Evolutionary conservation across 1,140 invertebrate genomes (phyloP).

Genomic region (Macrobrachium nipponense): DNA sequence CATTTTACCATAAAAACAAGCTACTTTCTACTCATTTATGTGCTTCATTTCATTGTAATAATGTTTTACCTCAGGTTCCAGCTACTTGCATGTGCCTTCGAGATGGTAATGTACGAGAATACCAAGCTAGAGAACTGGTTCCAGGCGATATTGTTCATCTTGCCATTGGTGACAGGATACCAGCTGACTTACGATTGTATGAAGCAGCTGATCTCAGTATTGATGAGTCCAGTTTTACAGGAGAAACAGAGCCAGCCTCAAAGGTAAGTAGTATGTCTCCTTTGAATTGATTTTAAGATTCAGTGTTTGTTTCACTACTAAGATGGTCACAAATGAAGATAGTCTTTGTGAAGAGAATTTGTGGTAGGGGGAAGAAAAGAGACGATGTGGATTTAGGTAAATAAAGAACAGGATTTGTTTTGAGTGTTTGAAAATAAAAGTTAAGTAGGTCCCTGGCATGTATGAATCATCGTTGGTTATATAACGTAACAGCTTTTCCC

Average conservation of each 20-base stretch:
- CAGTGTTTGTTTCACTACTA: too few species aligned
- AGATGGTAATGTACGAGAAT: constrained; percentile 88
- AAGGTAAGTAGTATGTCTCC: constrained; percentile 68
- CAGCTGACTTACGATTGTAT: constrained; percentile 93
- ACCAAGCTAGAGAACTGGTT: constrained; percentile 94
- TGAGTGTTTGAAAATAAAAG: too few species aligned
- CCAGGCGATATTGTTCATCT: constrained; percentile 97
- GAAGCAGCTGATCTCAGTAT: constrained; percentile 89
- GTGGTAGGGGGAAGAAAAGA: too few species aligned
- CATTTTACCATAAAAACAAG: not conserved
- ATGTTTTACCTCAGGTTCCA: constrained; percentile 39
- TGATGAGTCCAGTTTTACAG: constrained; percentile 99
- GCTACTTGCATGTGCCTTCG: constrained; percentile 76
- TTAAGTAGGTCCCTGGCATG: too few species aligned
- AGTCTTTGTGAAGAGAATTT: too few species aligned
- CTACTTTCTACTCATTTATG: not conserved
- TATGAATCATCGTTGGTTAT: too few species aligned
- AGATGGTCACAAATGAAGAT: too few species aligned
- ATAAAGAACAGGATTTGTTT: too few species aligned
- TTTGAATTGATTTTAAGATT: too few species aligned
- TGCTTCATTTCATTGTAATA: not conserved
- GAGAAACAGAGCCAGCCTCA: constrained; percentile 78
- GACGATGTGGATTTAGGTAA: too few species aligned
- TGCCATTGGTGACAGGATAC: constrained; percentile 94
- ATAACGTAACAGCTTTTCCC: too few species aligned